Base-by-base conservation (phyloP, 2,888 invertebrate species). In the Tyria jacobaeae region DNA sequence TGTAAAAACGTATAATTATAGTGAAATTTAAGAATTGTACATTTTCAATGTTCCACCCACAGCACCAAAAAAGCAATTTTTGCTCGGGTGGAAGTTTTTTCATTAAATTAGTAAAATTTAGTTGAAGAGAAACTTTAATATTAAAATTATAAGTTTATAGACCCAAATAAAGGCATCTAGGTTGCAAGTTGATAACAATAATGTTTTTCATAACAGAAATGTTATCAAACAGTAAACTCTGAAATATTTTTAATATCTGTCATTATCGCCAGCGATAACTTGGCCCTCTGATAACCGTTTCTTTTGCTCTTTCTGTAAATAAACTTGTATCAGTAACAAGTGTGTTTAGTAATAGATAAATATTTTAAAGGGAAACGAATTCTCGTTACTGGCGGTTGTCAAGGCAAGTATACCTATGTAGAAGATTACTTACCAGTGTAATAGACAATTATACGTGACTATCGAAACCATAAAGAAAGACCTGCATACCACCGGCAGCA, bases 321-420 rank as follows among this genome's bases (percentile, higher is more conserved):
- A 57, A 48, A 49, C 17, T 53, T 49, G 25, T 9, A 52, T 49
- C 58, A n/a, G n/a, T 17, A 21, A 57, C 48, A 62, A 35, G 50
- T 62, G 60, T 34, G 44, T 12, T 35, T 10, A 57, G 77, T 63
- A 61, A 91, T 91, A 90, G 84, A 87, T 61, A 87, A 95, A 76
- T 90, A 86, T 70, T 97, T 97, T 82, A 93, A 94, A 76, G 96
- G 96, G 57, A 98, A 97, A 93, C 94, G 96, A 57, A 96, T 97
- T 79, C 91, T 98, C 50, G 97, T 98, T 0, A 98, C 98, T 3
- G 98, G 98, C 53, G 98, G 97, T 57, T 97, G 97, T 49, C 96
- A 96, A 95, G 98, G 98, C 97, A 95, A 80, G 61, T 54, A 50
- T 41, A 15, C 12, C 17, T 31, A 15, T n/a, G 15, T 53, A 51